Evolutionary conservation across 92 coral and sea anemone species (phyloP).

Genomic region (Epizoanthus illoricatus): DNA sequence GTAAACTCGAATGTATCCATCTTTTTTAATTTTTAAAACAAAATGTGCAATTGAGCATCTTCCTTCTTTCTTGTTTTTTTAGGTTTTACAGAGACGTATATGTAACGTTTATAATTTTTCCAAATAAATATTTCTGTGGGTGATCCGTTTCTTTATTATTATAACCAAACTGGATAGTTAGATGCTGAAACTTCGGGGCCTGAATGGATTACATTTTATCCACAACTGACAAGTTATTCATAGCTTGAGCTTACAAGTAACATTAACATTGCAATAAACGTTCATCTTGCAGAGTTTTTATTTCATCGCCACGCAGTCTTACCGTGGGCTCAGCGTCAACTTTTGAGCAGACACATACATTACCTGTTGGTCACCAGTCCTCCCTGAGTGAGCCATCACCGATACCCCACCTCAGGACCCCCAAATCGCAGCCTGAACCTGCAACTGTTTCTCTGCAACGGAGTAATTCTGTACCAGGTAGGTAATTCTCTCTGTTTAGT

Average conservation of each 20-base stretch:
- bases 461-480: slow-evolving; percentile 34
- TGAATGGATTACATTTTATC: no score
- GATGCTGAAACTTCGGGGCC: no score
- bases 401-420: not conserved
- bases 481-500: not conserved
- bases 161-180: no score
- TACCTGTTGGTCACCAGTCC: slow-evolving; percentile 16
- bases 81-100: no score
- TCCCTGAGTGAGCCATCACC: slow-evolving; percentile 34
- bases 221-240: not conserved
- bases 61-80: no score
- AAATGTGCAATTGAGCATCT: no score
- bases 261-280: no score
- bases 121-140: no score
- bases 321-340: slow-evolving; percentile 3
- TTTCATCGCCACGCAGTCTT: slow-evolving; percentile 7
- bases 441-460: slow-evolving; percentile 14
- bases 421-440: slow-evolving; percentile 23
- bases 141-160: no score
- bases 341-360: not conserved
- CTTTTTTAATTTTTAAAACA: no score
- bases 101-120: no score
- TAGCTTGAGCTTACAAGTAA: not conserved
- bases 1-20: no score
- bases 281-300: slow-evolving; percentile 13